Base-by-base conservation (phyloP, 2,888 invertebrate genomes). In the Diloba caeruleocephala region DNA sequence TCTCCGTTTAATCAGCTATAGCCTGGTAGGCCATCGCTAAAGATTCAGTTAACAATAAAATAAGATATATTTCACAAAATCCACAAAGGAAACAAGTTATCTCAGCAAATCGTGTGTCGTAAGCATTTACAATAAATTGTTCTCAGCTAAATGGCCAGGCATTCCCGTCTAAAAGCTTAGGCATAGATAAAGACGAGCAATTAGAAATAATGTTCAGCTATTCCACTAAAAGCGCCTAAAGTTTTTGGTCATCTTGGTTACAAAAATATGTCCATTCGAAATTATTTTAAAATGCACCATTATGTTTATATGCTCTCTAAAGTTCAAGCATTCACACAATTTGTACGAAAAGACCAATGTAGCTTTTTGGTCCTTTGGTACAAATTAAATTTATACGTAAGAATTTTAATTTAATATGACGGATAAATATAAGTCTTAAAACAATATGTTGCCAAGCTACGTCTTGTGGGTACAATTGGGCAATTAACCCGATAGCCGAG, bases 111-210 rank as follows among this genome's bases (percentile, higher is more conserved):
- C 31, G 34, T 60, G 9, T 46, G 45, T 52, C 44, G 26, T 15
- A 38, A 39, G 28, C 46, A 34, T 37, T 54, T 45, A 37, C 51
- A 36, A 63, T 67, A 67, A 63, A 67, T 55, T 42, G 10, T 32
- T 21, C n/a, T 23, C 31, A 39, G 28, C 46, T 38, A 43, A 66
- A 45, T 28, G 33, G 36, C 44, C 45, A 45, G 28, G 26, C 32
- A 43, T 54, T 41, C 21, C 26, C 1, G 15, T 26, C 36, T 56
- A 44, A 53, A 57, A 45, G 12, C 57, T 36, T 7, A 43, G 26
- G 36, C 31, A 19, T 14, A 46, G 26, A 63, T 50, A 64, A 48
- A 64, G 36, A 44, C 33, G 1, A 21, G 31, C 61, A 56, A 65
- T 61, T 53, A 66, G 25, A 37, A 41, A 38, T 50, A 66, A 66